Evolutionary conservation across 2,797 vertebrate species (phyloP), one percentile per base, ranked within the genome.

Genomic region (Podarcis lilfordi): DNA sequence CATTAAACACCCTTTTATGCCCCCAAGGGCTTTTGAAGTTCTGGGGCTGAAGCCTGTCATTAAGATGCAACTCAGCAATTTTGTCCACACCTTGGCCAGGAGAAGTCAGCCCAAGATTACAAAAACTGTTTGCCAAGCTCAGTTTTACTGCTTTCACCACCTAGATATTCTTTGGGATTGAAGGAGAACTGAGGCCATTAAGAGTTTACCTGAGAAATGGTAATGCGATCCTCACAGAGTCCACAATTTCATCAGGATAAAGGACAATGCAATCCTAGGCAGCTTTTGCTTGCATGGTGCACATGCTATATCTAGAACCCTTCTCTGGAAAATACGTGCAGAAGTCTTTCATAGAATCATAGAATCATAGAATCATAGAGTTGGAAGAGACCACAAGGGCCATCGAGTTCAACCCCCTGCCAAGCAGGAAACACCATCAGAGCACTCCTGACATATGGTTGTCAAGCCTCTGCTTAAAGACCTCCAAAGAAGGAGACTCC

Each of bases 101-200:
- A 77, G 23, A 88, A 64, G 2, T 55, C 40, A 59, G 50, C 72
- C 86, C 45, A 0, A 1, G n/a, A 7, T 5, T 88, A 21, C 79
- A 79, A 0, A 1, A 1, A 40, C 23, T 10, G 83, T 37, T 69
- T 66, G 7, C n/a, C 35, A 45, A 55, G 1, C 66, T 81, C 0
- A 0, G 0, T n/a, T 84, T 89, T 37, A 21, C n/a, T 40, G 92
- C 79, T 78, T 0, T 75, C 85, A 32, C 69, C 89, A 85, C 80
- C 59, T 86, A 89, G 50, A 78, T 90, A 78, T 86, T 1, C 86
- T 88, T 88, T 55, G 77, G 1, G 1, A 90, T 5, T 72, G 23
- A 85, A 64, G 84, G 45, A 74, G 77, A 64, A 55, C 91, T 0
- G 2, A 0, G 85, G 43, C 75, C 0, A 0, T 88, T 21, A 3